Base-by-base conservation (phyloP, 2,888 invertebrate species). In the Colostygia pectinataria region DNA sequence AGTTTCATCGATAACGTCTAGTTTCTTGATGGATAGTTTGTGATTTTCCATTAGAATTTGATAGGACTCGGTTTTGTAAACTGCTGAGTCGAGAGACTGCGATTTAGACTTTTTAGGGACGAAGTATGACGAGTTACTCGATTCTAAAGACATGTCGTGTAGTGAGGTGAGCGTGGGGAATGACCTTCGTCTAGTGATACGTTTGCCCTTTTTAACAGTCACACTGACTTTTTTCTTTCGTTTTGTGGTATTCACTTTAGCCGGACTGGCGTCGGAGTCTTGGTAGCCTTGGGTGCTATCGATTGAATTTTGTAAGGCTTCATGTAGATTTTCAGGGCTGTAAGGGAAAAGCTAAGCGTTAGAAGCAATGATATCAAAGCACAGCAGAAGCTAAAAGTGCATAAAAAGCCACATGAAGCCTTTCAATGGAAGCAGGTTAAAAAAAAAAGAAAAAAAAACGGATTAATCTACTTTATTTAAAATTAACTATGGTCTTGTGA, bases 371-470 rank as follows among this genome's bases (percentile, higher is more conserved):
- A 46, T 9, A n/a, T n/a, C n/a, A n/a, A 40, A 52, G 47, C 39
- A 57, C 56, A 59, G 64, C 65, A 69, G 61, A 71, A 71, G 71
- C 65, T 65, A 65, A 66, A 66, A 64, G 52, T 49, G 51, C 54
- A 57, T 47, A 49, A 33, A 9, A 65, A 66, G 63, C 58, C 47
- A 64, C 60, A 65, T 67, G 65, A 61, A 57, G 57, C 52, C 54
- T 53, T 53, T 54, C 40, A 73, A 83, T 83, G 87, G 87, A 87
- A 86, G 87, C 87, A 87, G 87, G 86, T 81, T 66, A 20, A 20
- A 28, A 20, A 10, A n/a, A 9, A 25, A 9, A 46, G 28, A 12
- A 6, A 43, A 47, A 23, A 23, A 29, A 29, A 29, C 31, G 44
- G 28, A 14, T 14, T 4, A 23, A 28, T 29, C n/a, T n/a, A n/a